Conservation (phyloP, 2,113 vertebrate genomes). For the Semicossyphus pulcher region DNA sequence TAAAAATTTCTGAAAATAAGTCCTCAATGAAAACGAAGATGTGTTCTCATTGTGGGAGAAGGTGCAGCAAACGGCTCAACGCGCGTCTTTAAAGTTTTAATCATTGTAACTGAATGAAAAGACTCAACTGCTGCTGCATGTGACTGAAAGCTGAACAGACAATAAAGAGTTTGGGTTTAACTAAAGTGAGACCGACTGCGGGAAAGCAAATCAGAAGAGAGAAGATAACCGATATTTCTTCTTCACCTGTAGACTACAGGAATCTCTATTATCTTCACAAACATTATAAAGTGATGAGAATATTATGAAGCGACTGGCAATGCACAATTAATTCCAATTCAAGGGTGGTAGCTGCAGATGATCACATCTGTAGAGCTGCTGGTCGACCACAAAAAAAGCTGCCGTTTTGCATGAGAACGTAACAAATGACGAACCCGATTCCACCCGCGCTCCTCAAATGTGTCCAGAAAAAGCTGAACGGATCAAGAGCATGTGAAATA, state of each 20-base stretch:
- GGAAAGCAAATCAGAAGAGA: no score
- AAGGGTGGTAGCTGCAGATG: not conserved
- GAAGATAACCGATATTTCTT: no score
- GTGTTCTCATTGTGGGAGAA: slow-evolving; percentile 5
- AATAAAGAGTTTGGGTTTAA: not conserved
- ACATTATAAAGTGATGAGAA: not conserved
- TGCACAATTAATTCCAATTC: slow-evolving; percentile 16
- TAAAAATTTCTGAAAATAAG: no score
- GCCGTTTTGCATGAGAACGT: slow-evolving; percentile 19
- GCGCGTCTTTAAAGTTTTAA: not conserved
- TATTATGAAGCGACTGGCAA: not conserved
- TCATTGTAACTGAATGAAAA: not conserved
- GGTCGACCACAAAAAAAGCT: slow-evolving; percentile 45
- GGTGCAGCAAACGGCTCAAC: no score
- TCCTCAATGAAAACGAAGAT: not conserved
- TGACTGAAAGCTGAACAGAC: not conserved
- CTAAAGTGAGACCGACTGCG: no score
- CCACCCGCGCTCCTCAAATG: slow-evolving; percentile 3
- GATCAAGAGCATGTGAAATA: not conserved
- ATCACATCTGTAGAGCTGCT: not conserved
- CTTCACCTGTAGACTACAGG: slow-evolving; percentile 7
- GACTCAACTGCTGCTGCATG: not conserved
- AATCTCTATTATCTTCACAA: not conserved
- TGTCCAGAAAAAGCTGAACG: slow-evolving; percentile 22
- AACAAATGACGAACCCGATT: slow-evolving; percentile 17